These are phyloP conservation scores for Gerris buenoi DNA, from an alignment of 1,140 invertebrate species.

Conservation along the genomic window DNA sequence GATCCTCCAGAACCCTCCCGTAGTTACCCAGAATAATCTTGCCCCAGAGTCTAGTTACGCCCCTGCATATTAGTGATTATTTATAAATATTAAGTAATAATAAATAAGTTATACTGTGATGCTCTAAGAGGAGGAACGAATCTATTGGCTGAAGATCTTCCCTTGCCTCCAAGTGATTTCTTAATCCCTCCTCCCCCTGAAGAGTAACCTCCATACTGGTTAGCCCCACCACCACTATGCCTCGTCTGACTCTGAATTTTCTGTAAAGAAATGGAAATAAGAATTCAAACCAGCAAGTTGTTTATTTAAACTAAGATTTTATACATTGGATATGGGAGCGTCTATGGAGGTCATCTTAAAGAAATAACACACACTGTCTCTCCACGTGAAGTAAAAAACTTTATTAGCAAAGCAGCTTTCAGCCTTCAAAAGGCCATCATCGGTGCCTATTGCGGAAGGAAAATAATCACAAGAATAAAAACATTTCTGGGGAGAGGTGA, in stretches of 20 bases:
- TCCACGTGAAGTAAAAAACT: neutral
- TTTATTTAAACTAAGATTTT: neutral
- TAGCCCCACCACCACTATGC: neutral
- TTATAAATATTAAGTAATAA: neutral
- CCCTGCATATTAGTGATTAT: neutral
- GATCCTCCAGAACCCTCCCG: neutral
- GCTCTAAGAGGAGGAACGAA: constrained; percentile 10
- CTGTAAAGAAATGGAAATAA: neutral
- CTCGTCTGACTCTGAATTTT: neutral
- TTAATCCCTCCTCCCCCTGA: neutral
- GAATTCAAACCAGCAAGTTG: neutral
- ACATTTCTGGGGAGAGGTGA: too few species aligned
- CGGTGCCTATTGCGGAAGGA: neutral
- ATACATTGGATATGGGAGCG: too few species aligned
- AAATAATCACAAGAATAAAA: neutral
- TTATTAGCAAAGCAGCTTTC: neutral
- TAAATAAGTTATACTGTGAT: constrained; percentile 6
- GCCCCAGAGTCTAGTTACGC: neutral
- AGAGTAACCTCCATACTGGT: neutral
- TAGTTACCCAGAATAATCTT: neutral
- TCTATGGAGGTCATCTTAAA: neutral
- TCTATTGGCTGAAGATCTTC: neutral
- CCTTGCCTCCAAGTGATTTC: constrained; percentile 11
- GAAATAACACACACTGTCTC: neutral
- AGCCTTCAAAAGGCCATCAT: neutral